A percentile compares a stretch with the other conserved stretches of the same genome.
Conservation (phyloP, 2,888 invertebrate genomes). For the Gibbula magus region DNA sequence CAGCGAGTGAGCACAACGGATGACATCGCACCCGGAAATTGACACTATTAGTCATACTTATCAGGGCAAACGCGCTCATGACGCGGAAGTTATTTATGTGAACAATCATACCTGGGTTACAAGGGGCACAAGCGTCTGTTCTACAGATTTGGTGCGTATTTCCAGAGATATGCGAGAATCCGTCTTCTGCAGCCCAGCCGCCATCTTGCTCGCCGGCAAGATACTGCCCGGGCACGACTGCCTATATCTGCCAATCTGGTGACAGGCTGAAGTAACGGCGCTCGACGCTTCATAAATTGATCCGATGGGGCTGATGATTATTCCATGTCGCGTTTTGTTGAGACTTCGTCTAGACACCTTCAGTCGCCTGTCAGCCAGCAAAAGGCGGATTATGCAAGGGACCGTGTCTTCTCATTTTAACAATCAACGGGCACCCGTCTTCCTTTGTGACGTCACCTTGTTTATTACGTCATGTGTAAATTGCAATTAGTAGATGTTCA, state of each 20-base stretch:
- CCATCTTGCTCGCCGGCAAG: constrained; percentile 57
- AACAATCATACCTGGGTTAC: constrained; percentile 90
- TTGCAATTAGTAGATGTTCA: too few species aligned
- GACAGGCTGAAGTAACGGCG: background rate
- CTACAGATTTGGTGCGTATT: constrained; percentile 95
- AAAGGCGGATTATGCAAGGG: too few species aligned
- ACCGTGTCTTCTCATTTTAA: too few species aligned
- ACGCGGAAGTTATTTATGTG: background rate
- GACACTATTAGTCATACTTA: too few species aligned
- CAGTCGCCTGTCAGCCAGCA: too few species aligned
- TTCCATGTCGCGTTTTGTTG: constrained; percentile 5
- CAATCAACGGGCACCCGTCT: too few species aligned
- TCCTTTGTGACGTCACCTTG: too few species aligned
- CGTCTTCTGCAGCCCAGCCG: constrained; percentile 57
- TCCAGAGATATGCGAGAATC: constrained; percentile 78
- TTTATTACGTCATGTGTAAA: too few species aligned
- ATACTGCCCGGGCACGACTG: background rate
- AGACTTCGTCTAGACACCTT: background rate
- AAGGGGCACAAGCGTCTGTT: constrained; percentile 93
- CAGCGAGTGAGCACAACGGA: too few species aligned
- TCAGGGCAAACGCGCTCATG: background rate
- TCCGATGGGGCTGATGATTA: background rate
- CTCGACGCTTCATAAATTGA: background rate
- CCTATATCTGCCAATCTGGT: background rate
- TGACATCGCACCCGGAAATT: too few species aligned